Base-by-base conservation (phyloP, 1,140 invertebrate species). In the Tetranychus cinnabarinus region DNA sequence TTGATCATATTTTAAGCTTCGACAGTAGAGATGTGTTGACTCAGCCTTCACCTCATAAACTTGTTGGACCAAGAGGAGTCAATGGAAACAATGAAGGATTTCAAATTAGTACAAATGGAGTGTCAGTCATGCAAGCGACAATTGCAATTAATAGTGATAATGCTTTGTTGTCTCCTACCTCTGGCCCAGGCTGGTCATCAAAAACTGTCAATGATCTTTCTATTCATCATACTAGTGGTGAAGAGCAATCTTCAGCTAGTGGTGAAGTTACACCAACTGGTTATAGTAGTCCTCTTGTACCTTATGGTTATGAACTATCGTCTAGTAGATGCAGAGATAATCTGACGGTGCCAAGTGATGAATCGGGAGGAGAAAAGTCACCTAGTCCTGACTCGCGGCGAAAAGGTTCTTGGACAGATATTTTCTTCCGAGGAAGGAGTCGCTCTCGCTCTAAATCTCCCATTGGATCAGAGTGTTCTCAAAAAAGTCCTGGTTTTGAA, bases 361-460 rank as follows among this genome's bases (percentile, higher is more conserved):
- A 15, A 35, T 56, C 55, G 15, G 55, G 33, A 10, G 55, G 34
- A 36, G 55, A 56, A 56, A 56, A 56, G 12, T 31, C 55, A 13
- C 55, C 55, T 2, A 56, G 55, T 56, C 55, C 55, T n/a, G 36
- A 63, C 1, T 31, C n/a, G 23, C 45, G 15, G 7, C 56, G 63
- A 15, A 64, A 62, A 45, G 57, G 57, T 50, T 59, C 61, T 23
- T 64, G 60, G 63, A 60, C 63, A 3, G 61, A 62, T 33, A 59
- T 62, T 13, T 62, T 62, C 12, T 62, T 59, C n/a, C 8, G 12
- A 4, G 37, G 63, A 23, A 35, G 37, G 6, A 57, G 56, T 45
- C 10, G 60, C 12, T 58, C 15, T 56, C 34, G 60, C 56, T 58
- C 50, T 35, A 61, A 61, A 46, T 61, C 60, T n/a, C 48, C 60